Evolutionary conservation across 2,888 invertebrate species (phyloP).

Genomic region (Bruchidius siliquastri): DNA sequence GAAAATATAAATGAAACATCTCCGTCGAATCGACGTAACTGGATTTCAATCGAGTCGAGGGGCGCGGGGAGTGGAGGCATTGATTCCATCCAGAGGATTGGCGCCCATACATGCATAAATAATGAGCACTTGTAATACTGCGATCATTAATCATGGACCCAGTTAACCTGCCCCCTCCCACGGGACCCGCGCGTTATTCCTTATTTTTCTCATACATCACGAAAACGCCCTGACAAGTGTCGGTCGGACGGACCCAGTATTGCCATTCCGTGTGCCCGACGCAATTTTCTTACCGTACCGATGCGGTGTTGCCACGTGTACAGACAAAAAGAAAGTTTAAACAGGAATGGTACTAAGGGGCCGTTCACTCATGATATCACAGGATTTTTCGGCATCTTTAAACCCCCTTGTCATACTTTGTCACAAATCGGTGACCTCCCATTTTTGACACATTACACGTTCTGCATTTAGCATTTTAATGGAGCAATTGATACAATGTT

Average conservation of each 20-base stretch:
- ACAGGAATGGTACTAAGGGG: no score
- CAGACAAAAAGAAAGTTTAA: no score
- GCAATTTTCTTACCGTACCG: not conserved
- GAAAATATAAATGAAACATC: not conserved
- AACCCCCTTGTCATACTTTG: no score
- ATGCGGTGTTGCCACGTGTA: not conserved
- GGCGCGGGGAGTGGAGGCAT: not conserved
- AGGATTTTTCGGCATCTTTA: no score
- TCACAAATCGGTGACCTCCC: no score
- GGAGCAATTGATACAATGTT: no score
- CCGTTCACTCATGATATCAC: no score
- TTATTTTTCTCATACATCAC: constrained; percentile 47
- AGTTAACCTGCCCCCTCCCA: constrained; percentile 36
- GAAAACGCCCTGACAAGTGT: not conserved
- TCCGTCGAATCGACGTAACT: constrained; percentile 17
- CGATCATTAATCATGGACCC: constrained; percentile 40
- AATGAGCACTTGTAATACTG: constrained; percentile 31
- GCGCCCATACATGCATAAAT: constrained; percentile 19
- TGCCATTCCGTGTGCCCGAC: not conserved
- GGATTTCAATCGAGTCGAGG: constrained; percentile 22
- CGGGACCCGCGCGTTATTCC: constrained; percentile 30
- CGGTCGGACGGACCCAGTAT: not conserved
- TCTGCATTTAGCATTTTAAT: no score
- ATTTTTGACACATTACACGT: no score
- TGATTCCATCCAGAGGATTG: not conserved